These are phyloP conservation scores for Protobothrops flavoviridis DNA, from an alignment of 2,113 vertebrate species.

Conservation along the genomic window DNA sequence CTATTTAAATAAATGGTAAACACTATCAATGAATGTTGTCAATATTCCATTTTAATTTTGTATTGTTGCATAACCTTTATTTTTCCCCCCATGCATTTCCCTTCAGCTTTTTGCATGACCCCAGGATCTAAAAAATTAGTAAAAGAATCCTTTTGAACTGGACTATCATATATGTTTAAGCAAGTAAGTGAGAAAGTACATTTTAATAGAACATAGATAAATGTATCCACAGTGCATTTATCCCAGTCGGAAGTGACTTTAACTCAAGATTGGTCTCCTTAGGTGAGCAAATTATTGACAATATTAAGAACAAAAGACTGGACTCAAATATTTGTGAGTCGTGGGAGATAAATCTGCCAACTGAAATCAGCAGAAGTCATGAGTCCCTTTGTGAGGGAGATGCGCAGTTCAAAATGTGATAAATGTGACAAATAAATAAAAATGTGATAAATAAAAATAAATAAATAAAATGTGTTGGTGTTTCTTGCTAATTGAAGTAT, in stretches of 20 bases:
- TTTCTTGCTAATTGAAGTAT: neutral
- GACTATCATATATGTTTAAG: neutral
- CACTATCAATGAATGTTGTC: neutral
- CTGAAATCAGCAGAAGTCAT: neutral
- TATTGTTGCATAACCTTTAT: neutral
- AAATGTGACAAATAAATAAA: neutral
- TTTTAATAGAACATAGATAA: neutral
- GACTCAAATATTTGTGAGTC: neutral
- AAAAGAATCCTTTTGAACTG: neutral
- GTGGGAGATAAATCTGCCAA: neutral
- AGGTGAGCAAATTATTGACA: neutral
- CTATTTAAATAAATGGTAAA: neutral
- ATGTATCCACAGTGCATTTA: neutral
- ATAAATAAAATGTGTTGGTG: neutral
- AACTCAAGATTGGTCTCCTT: neutral
- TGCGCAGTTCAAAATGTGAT: neutral
- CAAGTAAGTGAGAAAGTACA: neutral
- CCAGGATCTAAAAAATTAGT: neutral
- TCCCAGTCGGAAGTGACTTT: neutral
- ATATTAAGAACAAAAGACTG: neutral
- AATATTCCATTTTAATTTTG: neutral
- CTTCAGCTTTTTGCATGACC: neutral
- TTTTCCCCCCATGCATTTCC: accelerated
- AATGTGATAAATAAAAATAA: neutral
- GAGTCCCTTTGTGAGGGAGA: neutral